Evolutionary conservation across 2,113 vertebrate species (phyloP), one percentile per base, ranked within the genome.

Genomic region (Myodes glareolus): DNA sequence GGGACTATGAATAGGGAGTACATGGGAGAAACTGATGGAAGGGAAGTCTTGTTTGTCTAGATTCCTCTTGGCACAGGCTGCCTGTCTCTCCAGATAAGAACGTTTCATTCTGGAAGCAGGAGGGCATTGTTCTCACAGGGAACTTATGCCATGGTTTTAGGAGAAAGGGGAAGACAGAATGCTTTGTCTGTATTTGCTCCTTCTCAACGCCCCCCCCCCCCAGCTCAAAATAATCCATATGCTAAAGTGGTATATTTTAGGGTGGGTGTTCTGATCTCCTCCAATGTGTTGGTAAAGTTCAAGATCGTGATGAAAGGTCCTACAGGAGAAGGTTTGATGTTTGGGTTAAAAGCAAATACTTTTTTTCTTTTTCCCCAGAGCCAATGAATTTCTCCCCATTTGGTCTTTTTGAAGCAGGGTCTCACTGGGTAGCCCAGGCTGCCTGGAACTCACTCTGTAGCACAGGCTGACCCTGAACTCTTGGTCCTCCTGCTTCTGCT

Each of bases 261-360:
- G 25, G 61, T 5, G 14, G 72, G 12, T 3, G 23, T 77, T 47
- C 31, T 78, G 63, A 45, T 70, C 47, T 33, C 58, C 8, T 86
- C 52, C 50, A 76, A 9, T 87, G n/a, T 75, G 45, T 90, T 86
- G 91, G 19, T 95, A 81, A 93, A 94, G 72, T 76, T 94, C 65
- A 94, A 39, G 55, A n/a, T 0, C 65, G 31, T 42, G 55, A 81
- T 81, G 58, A 92, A 92, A 92, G 21, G 65, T 23, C 55, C 29
- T 52, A 47, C 25, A 86, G 29, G 91, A 88, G 61, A 90, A 86
- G 29, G 67, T 72, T 88, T 92, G 63, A 47, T 75, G 52, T 78
- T 33, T 86, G 78, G 86, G 73, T 50, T 68, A 58, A 88, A 95
- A 92, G 70, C 70, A 73, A 31, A 21, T 73, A 47, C 10, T 1